Percentiles rank a stretch among this genome's conserved stretches.
phyloP scores from a whole-genome alignment of 2,888 invertebrate species.

The Hofmannophila pseudospretella region DNA sequence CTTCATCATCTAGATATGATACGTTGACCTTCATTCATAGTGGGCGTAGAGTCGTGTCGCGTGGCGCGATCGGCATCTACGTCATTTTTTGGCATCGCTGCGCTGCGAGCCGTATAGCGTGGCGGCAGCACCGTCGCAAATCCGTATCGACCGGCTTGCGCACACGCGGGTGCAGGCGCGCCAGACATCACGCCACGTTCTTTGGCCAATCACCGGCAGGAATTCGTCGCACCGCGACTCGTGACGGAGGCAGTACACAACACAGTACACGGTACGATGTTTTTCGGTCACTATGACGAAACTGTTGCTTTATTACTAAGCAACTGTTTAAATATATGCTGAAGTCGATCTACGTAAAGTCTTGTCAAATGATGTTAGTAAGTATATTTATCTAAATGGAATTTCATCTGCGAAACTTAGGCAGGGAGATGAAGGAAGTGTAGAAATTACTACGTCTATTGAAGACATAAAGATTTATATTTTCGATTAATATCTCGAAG shows the following conservation, averaged over 20 bases:
- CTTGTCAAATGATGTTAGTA: not conserved
- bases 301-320: slow-evolving; percentile 17
- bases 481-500: too few relatives aligned
- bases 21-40: slow-evolving; percentile 24
- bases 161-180: slow-evolving; percentile 20
- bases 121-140: slow-evolving; percentile 55
- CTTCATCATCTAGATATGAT: slow-evolving; percentile 12
- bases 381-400: not conserved
- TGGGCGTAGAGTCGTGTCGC: slow-evolving; percentile 19
- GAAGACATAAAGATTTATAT: not conserved
- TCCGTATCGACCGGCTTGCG: slow-evolving; percentile 16
- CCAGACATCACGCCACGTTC: slow-evolving; percentile 59
- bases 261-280: slow-evolving; percentile 13
- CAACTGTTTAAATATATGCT: not conserved
- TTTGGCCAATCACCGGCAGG: slow-evolving; percentile 52
- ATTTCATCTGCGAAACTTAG: not conserved
- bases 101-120: slow-evolving; percentile 31
- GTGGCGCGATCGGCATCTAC: slow-evolving; percentile 31
- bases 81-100: slow-evolving; percentile 22
- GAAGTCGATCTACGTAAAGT: not conserved
- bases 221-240: slow-evolving; percentile 36
- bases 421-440: not conserved
- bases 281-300: slow-evolving; percentile 40
- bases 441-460: not conserved
- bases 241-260: slow-evolving; percentile 29